Percentiles rank a stretch among this genome's conserved stretches.
These are phyloP conservation scores for Kryptolebias marmoratus DNA, from an alignment of 2,113 vertebrate genomes.

Conservation along the genomic window DNA sequence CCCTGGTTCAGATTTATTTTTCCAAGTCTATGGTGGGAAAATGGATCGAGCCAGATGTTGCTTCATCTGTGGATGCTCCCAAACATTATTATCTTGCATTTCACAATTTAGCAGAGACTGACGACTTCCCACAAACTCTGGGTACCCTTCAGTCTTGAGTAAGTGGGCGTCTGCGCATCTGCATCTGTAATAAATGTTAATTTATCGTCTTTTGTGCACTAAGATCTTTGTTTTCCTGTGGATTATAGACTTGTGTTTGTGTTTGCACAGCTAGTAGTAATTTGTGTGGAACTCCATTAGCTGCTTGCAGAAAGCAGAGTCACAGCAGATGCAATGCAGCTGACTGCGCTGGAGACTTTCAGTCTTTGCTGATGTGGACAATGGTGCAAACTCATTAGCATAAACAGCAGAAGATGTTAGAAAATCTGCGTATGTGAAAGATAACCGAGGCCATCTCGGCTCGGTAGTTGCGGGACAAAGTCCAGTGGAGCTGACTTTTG, in stretches of 20 bases:
- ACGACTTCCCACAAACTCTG: slow-evolving; percentile 32
- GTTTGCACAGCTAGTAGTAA: slow-evolving; percentile 15
- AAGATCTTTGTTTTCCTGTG: slow-evolving; percentile 9
- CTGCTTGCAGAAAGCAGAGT: slow-evolving; percentile 7
- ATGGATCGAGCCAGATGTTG: slow-evolving; percentile 52
- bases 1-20: slow-evolving; percentile 38
- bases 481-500: slow-evolving; percentile 1
- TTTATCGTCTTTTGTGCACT: slow-evolving; percentile 30
- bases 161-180: slow-evolving; percentile 5
- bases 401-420: slow-evolving; percentile 4
- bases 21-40: slow-evolving; percentile 30
- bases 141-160: slow-evolving; percentile 17
- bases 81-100: slow-evolving; percentile 27
- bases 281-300: slow-evolving; percentile 39
- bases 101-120: slow-evolving; percentile 19
- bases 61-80: slow-evolving; percentile 23
- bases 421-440: not conserved
- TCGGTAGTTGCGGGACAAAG: slow-evolving; percentile 23
- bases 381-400: not conserved
- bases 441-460: slow-evolving; percentile 13
- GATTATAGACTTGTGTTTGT: slow-evolving; percentile 34
- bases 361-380: slow-evolving; percentile 2
- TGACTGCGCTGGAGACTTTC: not conserved
- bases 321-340: slow-evolving; percentile 8
- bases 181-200: slow-evolving; percentile 28